Conservation (phyloP, 1,140 invertebrate species). For the Monomorium pharaonis region DNA sequence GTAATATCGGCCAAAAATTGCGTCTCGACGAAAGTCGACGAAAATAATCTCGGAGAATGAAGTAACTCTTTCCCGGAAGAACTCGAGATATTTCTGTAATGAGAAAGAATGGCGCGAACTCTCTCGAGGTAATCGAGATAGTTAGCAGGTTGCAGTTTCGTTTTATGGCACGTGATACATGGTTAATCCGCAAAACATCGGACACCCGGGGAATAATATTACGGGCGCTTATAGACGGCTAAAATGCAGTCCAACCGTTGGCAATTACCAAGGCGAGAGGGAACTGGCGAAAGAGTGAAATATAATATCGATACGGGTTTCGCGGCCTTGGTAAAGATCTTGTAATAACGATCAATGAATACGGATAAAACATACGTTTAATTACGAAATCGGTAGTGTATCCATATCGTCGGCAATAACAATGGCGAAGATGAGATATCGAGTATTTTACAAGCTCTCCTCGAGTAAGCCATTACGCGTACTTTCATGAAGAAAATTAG, state of each 20-base stretch:
- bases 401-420: background rate
- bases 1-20: slow-evolving; percentile 49
- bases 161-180: slow-evolving; percentile 61
- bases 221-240: slow-evolving; percentile 38
- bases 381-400: slow-evolving; percentile 48
- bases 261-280: slow-evolving; percentile 43
- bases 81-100: slow-evolving; percentile 58
- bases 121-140: slow-evolving; percentile 44
- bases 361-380: slow-evolving; percentile 55
- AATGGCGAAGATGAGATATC: background rate
- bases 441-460: background rate
- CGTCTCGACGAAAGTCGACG: slow-evolving; percentile 27
- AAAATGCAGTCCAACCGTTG: slow-evolving; percentile 57
- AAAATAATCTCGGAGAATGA: slow-evolving; percentile 48
- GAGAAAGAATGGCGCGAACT: slow-evolving; percentile 51
- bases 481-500: too few relatives aligned
- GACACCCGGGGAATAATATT: slow-evolving; percentile 61
- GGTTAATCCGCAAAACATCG: slow-evolving; percentile 63
- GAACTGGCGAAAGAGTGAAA: slow-evolving; percentile 66
- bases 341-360: slow-evolving; percentile 65
- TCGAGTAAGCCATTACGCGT: background rate
- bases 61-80: slow-evolving; percentile 61
- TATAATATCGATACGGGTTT: slow-evolving; percentile 63
- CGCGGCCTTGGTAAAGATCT: slow-evolving; percentile 67
- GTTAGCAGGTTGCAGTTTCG: slow-evolving; percentile 66